Percentiles rank a stretch among this genome's conserved stretches.
Conservation (phyloP, 1,140 invertebrate species). For the Battus philenor region DNA sequence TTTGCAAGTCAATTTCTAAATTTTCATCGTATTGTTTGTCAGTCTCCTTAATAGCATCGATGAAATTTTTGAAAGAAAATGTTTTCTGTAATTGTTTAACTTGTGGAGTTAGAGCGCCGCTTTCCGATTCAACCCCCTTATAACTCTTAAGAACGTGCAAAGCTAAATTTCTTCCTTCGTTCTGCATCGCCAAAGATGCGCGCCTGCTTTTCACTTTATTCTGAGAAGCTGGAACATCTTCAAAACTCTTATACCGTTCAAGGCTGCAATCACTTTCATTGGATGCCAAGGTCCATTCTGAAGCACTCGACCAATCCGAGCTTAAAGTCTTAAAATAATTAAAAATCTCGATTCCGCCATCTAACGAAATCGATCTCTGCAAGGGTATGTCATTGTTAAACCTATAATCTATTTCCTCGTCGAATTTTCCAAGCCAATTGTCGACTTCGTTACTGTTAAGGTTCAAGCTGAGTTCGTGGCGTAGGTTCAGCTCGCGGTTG, state of each 20-base stretch:
- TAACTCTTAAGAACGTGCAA: slow-evolving; percentile 51
- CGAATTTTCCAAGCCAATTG: slow-evolving; percentile 53
- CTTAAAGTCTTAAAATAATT: slow-evolving; percentile 46
- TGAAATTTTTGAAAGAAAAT: slow-evolving; percentile 27
- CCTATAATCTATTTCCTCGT: slow-evolving; percentile 37
- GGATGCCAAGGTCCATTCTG: slow-evolving; percentile 47
- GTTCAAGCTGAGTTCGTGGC: slow-evolving; percentile 50
- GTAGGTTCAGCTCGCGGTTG: slow-evolving; percentile 42
- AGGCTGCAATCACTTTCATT: slow-evolving; percentile 26
- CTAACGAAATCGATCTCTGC: slow-evolving; percentile 57
- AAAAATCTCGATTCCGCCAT: slow-evolving; percentile 56
- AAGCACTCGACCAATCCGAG: slow-evolving; percentile 36
- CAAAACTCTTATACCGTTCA: slow-evolving; percentile 56
- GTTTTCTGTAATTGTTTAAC: slow-evolving; percentile 55
- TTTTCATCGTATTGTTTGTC: slow-evolving; percentile 3
- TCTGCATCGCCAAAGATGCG: slow-evolving; percentile 45
- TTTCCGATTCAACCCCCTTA: slow-evolving; percentile 40
- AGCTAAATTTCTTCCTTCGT: slow-evolving; percentile 33
- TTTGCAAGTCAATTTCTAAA: slow-evolving; percentile 14
- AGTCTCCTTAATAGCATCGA: slow-evolving; percentile 21
- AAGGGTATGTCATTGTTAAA: slow-evolving; percentile 53
- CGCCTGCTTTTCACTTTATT: slow-evolving; percentile 54
- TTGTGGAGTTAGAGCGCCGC: slow-evolving; percentile 37
- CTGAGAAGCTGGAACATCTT: slow-evolving; percentile 62
- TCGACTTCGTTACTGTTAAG: slow-evolving; percentile 47